These are phyloP conservation scores for Trididemnum nubilum DNA, from an alignment of 23 tunicate genomes.

Conservation along the genomic window DNA sequence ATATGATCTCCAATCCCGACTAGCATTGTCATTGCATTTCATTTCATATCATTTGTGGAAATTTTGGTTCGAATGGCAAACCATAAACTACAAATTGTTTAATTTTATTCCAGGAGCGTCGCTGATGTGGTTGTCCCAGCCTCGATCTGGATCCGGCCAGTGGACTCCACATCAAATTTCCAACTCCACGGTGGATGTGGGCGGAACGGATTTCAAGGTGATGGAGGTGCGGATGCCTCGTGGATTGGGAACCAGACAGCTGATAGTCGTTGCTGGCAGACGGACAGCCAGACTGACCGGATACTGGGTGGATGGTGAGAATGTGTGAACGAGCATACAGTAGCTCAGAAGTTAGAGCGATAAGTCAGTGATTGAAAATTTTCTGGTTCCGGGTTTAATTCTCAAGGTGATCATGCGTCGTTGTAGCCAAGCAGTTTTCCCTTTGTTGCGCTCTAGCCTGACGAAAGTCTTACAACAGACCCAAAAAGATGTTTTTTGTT, in stretches of 20 bases:
- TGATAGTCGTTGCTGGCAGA: conserved; percentile 81
- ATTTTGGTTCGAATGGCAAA: too few species aligned
- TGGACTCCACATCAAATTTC: conserved; percentile 63
- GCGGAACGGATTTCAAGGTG: conserved; percentile 80
- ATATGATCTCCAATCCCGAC: too few species aligned
- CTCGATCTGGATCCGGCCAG: conserved; percentile 40
- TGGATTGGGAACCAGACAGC: conserved; percentile 6
- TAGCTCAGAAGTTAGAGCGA: too few species aligned
- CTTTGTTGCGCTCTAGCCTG: not conserved
- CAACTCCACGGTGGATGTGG: conserved; percentile 54
- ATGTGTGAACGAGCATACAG: not conserved
- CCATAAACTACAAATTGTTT: too few species aligned
- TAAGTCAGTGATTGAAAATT: too few species aligned
- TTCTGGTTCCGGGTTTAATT: too few species aligned
- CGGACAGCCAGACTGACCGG: conserved; percentile 65
- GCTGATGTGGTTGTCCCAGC: conserved; percentile 87
- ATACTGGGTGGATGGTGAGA: conserved; percentile 81
- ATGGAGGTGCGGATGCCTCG: conserved; percentile 30
- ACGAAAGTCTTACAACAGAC: too few species aligned
- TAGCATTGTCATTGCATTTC: too few species aligned
- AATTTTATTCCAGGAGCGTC: conserved; percentile 53
- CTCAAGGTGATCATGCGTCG: too few species aligned
- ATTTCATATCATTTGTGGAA: too few species aligned
- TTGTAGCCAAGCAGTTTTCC: not conserved
- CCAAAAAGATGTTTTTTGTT: too few species aligned